These are phyloP conservation scores for Aradophagus sp. DNA, from an alignment of 1,140 invertebrate species.

Conservation along the genomic window DNA sequence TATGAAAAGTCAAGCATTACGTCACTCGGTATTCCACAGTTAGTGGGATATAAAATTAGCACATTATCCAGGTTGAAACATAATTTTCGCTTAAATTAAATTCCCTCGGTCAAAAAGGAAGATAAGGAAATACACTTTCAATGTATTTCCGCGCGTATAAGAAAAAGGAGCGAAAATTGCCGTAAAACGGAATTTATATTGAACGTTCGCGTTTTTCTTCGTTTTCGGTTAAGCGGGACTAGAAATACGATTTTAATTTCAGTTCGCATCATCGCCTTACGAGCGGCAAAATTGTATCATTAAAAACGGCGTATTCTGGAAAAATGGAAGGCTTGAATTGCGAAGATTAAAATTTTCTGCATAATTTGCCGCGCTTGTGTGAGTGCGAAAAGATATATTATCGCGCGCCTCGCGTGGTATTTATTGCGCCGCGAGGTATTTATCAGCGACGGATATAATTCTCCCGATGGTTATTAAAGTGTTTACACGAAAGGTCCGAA, in stretches of 20 bases:
- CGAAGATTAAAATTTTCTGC: too few relatives aligned
- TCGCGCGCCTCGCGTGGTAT: too few relatives aligned
- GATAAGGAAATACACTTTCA: neutral
- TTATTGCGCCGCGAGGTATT: too few relatives aligned
- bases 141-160: constrained; percentile 8
- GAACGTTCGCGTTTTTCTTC: constrained; percentile 36
- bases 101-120: constrained; percentile 3
- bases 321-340: too few relatives aligned
- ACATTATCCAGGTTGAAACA: constrained; percentile 1
- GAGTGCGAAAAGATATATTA: too few relatives aligned
- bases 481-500: too few relatives aligned
- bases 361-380: too few relatives aligned
- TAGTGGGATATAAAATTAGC: constrained; percentile 14
- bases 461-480: too few relatives aligned
- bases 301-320: too few relatives aligned
- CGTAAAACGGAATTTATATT: constrained; percentile 34
- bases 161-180: constrained; percentile 26
- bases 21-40: constrained; percentile 6
- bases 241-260: constrained; percentile 43
- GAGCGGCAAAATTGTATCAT: too few relatives aligned
- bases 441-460: too few relatives aligned
- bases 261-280: constrained; percentile 21
- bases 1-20: constrained; percentile 21
- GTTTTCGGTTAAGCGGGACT: constrained; percentile 6
- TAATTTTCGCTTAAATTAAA: constrained; percentile 26